A percentile compares a stretch with the other conserved stretches of the same genome.
Evolutionary conservation across 2,888 invertebrate genomes (phyloP).

Genomic region (Cordilura impudica): DNA sequence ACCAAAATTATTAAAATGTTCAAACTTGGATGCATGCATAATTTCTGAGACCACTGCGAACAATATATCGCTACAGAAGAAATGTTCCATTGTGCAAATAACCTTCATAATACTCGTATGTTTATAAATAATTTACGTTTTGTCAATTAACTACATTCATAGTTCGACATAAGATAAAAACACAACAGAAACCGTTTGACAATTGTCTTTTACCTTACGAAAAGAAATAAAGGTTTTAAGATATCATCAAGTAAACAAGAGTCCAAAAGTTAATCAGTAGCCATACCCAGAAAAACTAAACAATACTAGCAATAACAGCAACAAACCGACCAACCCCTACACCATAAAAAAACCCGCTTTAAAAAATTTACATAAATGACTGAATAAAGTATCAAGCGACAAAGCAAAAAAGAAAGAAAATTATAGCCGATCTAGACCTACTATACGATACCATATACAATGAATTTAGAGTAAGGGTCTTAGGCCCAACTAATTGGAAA

Average conservation of each 20-base stretch:
- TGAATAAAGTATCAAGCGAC: constrained; percentile 35
- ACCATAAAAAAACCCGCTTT: constrained; percentile 19
- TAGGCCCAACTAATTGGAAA: too few relatives aligned
- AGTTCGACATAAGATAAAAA: constrained; percentile 40
- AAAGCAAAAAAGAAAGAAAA: too few relatives aligned
- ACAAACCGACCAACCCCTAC: constrained; percentile 45
- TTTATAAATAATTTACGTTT: constrained; percentile 61
- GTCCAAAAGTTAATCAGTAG: constrained; percentile 63
- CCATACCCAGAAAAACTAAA: constrained; percentile 60
- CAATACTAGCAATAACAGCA: constrained; percentile 29
- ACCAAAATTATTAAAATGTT: too few relatives aligned
- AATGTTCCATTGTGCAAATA: not conserved
- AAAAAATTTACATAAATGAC: constrained; percentile 49
- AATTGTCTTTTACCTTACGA: constrained; percentile 17
- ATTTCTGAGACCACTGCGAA: too few relatives aligned
- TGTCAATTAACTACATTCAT: constrained; percentile 59
- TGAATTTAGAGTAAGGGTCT: too few relatives aligned
- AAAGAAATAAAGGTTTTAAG: constrained; percentile 58
- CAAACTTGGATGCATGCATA: too few relatives aligned
- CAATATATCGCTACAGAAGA: too few relatives aligned
- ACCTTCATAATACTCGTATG: constrained; percentile 1
- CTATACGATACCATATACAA: too few relatives aligned
- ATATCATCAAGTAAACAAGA: constrained; percentile 59
- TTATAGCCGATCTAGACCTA: too few relatives aligned
- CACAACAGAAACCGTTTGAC: constrained; percentile 28